Evolutionary conservation across 2,113 vertebrate genomes (phyloP), one percentile per base, ranked within the genome.

Genomic region (Bos indicus): DNA sequence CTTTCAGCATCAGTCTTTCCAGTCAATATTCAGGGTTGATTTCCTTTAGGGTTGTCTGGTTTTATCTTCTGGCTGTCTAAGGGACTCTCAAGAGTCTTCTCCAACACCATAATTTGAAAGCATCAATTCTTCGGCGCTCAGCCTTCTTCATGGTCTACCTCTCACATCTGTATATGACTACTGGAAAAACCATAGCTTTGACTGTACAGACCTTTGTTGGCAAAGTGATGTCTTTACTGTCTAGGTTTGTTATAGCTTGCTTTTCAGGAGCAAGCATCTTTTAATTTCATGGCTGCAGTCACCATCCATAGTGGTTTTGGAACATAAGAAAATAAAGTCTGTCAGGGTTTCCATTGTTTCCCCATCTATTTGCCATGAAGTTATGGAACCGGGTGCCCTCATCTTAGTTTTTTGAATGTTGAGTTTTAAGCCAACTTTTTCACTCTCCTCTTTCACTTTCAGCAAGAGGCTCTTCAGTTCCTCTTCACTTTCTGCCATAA

Each of bases 301-400:
- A 43, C 36, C 21, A 43, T 7, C 71, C 11, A 43, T 25, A 43
- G 71, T 25, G 67, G 6, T 43, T 74, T 40, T 74, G 36, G 17
- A 74, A 7, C 36, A 13, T 36, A 36, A 40, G 36, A 40, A 40
- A 40, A 40, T 74, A 40, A 71, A 74, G 36, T 40, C 67, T 40
- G 36, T 40, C 67, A 23, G 0, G 2, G 67, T 74, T 74, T 74
- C 67, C 67, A 40, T 40, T 36, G 10, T 74, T 25, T 74, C 67
- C 67, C 67, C 36, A 74, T 74, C 67, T 67, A 7, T 13, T 74
- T 74, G 11, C 67, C 21, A 13, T 40, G 36, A 43, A 74, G 36
- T 74, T 12, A 13, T 40, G 67, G 67, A 25, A 40, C 36, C 0
- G 0, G 67, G 12, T 43, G 3, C 67, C 11, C 19, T 74, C 10